Base-by-base conservation (phyloP, 2,888 invertebrate genomes). In the Mactromeris polynyma region DNA sequence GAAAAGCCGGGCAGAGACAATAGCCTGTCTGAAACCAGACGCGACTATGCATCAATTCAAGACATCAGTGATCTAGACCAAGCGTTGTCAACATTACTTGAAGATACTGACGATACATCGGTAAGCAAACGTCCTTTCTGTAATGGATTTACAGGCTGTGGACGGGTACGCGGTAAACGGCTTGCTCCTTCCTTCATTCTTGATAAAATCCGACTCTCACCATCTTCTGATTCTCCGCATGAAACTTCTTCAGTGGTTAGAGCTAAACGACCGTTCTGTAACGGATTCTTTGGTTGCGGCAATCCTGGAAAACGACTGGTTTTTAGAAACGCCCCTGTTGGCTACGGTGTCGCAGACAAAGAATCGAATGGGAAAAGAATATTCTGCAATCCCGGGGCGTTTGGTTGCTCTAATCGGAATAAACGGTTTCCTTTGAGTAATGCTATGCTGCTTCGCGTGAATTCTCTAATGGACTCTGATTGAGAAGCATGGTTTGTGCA, bases 101-200 rank as follows among this genome's bases (percentile, higher is more conserved):
- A 14, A 36, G 33, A 73, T 36, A 19, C 46, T 33, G 83, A 40
- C 31, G 86, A 83, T 21, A 85, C 54, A 0, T 40, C 58, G 86
- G 89, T 91, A 88, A 91, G 90, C 77, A 95, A 95, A 81, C 93
- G 95, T 14, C 94, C 93, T 11, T 95, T 95, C 91, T 95, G 95
- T 84, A 95, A 95, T 87, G 92, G 92, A 46, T 92, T 93, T 51
- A 92, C 90, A 54, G 95, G 95, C 26, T 95, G 95, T 80, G 93
- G 91, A 46, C 93, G 94, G 78, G 87, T 93, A 17, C 93, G 91
- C 40, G 91, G 93, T 31, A 92, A 92, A 83, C 83, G 92, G 46
- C 83, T 86, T 84, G 51, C 83, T 54, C 85, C 90, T 64, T 84
- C 86, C 81, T 38, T 89, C 19, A 46, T 83, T 4, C 89, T 90